Percentiles rank a stretch among this genome's conserved stretches.
Evolutionary conservation across 2,888 invertebrate species (phyloP).

Genomic region (Pharmacophagus antenor): DNA sequence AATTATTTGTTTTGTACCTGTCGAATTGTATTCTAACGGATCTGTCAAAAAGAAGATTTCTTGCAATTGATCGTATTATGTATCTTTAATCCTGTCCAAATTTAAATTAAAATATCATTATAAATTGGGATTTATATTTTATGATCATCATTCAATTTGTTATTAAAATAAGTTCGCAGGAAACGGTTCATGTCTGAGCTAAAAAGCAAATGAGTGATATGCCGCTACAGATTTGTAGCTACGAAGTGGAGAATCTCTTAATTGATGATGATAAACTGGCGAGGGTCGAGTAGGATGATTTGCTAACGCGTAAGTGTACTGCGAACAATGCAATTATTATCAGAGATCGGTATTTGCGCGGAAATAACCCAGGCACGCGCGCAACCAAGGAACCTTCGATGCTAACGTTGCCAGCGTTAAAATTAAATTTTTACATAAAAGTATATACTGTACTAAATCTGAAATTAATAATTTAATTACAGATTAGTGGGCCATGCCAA

Average conservation of each 20-base stretch:
- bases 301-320: slow-evolving; percentile 33
- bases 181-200: neutral
- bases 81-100: too few species aligned
- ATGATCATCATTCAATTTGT: neutral
- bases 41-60: too few species aligned
- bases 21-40: too few species aligned
- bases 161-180: neutral
- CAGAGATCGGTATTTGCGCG: slow-evolving; percentile 44
- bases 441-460: too few species aligned
- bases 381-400: slow-evolving; percentile 21
- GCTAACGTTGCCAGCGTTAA: slow-evolving; percentile 21
- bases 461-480: too few species aligned
- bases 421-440: neutral
- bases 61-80: too few species aligned
- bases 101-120: too few species aligned
- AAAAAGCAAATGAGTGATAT: neutral
- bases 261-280: slow-evolving; percentile 13
- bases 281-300: slow-evolving; percentile 33
- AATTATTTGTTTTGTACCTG: too few species aligned
- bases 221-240: neutral
- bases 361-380: slow-evolving; percentile 41
- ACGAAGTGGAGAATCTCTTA: neutral
- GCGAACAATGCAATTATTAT: slow-evolving; percentile 34
- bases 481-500: too few species aligned
- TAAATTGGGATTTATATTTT: too few species aligned